phyloP scores from a whole-genome alignment of 53 echinoderm and acorn worm species.

The Glandiceps talaboti region DNA sequence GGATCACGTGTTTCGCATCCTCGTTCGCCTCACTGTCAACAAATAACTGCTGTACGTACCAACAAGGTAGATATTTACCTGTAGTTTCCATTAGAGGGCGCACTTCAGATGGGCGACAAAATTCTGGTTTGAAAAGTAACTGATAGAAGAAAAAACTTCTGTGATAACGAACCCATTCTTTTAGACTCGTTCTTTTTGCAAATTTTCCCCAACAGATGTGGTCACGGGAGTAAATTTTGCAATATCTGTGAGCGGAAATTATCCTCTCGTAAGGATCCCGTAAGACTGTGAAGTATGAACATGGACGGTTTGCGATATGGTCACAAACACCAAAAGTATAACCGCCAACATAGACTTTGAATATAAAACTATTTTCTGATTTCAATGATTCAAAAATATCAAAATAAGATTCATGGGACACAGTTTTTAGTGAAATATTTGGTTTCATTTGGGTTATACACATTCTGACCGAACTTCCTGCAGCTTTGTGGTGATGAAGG shows the following conservation, averaged over 20 bases:
- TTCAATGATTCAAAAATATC: background rate
- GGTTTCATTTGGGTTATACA: background rate
- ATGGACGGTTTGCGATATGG: background rate
- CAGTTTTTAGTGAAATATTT: background rate
- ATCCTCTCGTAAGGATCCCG: background rate
- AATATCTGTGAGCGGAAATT: background rate
- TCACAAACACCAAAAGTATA: background rate
- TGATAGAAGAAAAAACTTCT: background rate
- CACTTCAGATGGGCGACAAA: background rate
- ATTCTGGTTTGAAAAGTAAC: background rate
- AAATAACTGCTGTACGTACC: background rate
- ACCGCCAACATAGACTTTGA: background rate
- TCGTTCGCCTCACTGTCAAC: background rate
- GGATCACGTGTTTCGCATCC: background rate
- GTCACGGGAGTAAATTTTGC: background rate
- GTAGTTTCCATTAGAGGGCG: background rate
- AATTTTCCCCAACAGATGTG: background rate
- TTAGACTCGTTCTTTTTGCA: background rate
- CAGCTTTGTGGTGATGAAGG: background rate
- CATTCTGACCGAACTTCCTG: background rate
- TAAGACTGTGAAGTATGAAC: background rate
- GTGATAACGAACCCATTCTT: background rate
- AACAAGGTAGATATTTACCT: background rate
- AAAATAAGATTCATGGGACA: background rate
- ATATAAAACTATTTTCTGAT: background rate